Percentiles rank a stretch among this genome's conserved stretches.
Conservation (phyloP, 2,797 vertebrate species). For the Momotus momota region DNA sequence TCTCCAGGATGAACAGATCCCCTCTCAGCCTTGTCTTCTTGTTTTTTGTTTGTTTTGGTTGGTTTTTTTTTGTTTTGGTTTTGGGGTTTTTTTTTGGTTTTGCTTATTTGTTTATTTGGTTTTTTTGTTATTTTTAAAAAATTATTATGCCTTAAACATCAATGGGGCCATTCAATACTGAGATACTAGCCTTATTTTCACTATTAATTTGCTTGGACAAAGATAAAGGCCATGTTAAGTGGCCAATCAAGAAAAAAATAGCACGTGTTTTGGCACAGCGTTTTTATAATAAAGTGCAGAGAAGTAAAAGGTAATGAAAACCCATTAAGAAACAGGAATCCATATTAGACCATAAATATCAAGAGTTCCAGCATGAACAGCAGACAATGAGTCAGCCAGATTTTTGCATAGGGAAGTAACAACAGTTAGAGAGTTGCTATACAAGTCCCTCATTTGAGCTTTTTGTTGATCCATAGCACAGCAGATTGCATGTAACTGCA, state of each 20-base stretch:
- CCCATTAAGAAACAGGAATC: not conserved
- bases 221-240: not conserved
- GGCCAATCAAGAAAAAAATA: not conserved
- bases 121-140: too few relatives aligned
- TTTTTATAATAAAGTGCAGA: not conserved
- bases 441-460: not conserved
- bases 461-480: not conserved
- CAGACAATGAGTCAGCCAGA: not conserved
- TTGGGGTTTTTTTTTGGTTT: too few relatives aligned
- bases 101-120: too few relatives aligned
- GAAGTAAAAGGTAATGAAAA: not conserved
- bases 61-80: too few relatives aligned
- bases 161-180: not conserved
- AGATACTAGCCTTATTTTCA: not conserved
- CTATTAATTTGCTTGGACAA: not conserved
- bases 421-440: not conserved
- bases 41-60: too few relatives aligned
- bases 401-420: not conserved
- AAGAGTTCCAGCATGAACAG: not conserved
- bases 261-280: not conserved
- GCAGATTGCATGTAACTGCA: not conserved
- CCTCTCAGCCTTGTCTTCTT: too few relatives aligned
- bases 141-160: not conserved
- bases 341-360: not conserved
- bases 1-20: too few relatives aligned